Evolutionary conservation across 2,113 vertebrate genomes (phyloP).

Genomic region (Telmatochromis sp.): DNA sequence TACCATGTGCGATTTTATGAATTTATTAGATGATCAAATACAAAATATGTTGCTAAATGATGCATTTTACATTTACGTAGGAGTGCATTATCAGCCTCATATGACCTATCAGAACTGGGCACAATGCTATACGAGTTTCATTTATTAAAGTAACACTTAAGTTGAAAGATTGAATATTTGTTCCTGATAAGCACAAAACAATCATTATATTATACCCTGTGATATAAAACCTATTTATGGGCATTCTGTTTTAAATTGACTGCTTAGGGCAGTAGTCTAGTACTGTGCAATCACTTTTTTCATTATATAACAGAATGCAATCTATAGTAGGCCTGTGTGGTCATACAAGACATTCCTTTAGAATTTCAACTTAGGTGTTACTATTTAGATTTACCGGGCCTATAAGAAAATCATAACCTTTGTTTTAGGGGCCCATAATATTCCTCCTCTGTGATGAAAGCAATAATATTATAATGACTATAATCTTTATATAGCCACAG

Average conservation of each 20-base stretch:
- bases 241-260: conserved; percentile 38
- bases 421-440: conserved; percentile 49
- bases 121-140: conserved; percentile 37
- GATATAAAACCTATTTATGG: conserved; percentile 33
- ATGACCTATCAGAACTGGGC: conserved; percentile 29
- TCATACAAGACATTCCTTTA: conserved; percentile 13
- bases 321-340: conserved; percentile 1
- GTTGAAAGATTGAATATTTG: conserved; percentile 49
- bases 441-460: conserved; percentile 62
- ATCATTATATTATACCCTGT: conserved; percentile 17
- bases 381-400: conserved; percentile 43
- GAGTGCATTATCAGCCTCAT: conserved; percentile 46
- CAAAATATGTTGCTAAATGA: conserved; percentile 47
- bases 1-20: conserved; percentile 60
- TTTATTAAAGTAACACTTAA: conserved; percentile 61
- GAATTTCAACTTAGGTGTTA: conserved; percentile 65
- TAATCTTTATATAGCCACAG: conserved; percentile 61
- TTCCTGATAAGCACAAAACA: conserved; percentile 66
- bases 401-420: conserved; percentile 41
- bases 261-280: conserved; percentile 21
- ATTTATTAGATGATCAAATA: conserved; percentile 56
- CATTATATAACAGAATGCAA: conserved; percentile 14
- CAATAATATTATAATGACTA: conserved; percentile 67
- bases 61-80: conserved; percentile 22
- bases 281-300: conserved; percentile 27